Conservation (phyloP, 2,888 invertebrate genomes). For the Sycophila texana region DNA sequence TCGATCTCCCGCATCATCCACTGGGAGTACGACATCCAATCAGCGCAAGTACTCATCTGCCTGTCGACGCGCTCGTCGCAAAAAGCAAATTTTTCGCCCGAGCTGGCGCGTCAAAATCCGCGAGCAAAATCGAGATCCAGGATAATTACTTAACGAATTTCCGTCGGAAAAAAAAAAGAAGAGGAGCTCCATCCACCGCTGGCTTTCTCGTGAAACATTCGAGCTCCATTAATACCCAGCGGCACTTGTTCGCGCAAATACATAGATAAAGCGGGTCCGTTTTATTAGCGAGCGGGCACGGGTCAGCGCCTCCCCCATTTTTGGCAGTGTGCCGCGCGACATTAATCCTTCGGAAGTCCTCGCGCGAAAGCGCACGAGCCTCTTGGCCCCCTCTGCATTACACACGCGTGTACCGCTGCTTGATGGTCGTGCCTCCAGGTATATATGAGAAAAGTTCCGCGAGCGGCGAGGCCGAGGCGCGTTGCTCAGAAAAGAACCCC, state of each 20-base stretch:
- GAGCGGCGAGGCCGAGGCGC: neutral
- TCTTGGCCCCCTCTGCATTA: neutral
- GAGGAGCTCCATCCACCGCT: too few species aligned
- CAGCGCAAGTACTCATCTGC: too few species aligned
- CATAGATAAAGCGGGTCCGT: neutral
- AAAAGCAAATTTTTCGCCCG: too few species aligned
- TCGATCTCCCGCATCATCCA: too few species aligned
- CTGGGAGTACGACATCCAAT: too few species aligned
- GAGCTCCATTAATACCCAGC: constrained; percentile 40
- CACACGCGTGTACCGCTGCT: neutral
- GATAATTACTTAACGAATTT: too few species aligned
- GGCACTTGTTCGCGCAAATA: neutral
- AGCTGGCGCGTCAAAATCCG: neutral
- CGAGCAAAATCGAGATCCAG: neutral
- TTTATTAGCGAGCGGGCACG: constrained; percentile 31
- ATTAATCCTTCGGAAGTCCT: constrained; percentile 67
- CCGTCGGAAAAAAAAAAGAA: too few species aligned
- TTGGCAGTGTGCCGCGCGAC: constrained; percentile 70
- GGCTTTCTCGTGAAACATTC: too few species aligned
- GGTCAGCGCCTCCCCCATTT: constrained; percentile 60
- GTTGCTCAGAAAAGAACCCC: constrained; percentile 53
- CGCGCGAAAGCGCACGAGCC: constrained; percentile 27
- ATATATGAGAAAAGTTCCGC: constrained; percentile 27
- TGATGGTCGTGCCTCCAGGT: constrained; percentile 5
- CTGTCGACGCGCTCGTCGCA: too few species aligned